Conservation (phyloP, 1,140 invertebrate genomes). For the Yoshiicerus persimilis region DNA sequence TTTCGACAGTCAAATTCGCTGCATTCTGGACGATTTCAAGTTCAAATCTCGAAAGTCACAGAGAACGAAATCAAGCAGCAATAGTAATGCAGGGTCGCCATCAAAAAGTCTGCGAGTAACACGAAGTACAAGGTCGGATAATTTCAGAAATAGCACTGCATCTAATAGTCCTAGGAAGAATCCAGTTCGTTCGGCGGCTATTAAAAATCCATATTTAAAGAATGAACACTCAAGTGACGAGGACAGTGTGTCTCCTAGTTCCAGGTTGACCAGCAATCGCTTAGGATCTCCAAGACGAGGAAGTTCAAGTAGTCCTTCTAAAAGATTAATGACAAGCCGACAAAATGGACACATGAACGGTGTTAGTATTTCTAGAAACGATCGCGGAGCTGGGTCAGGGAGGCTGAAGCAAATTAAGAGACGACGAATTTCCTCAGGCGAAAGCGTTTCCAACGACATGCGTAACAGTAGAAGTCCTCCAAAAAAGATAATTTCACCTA, state of each 20-base stretch:
- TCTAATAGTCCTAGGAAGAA: conserved; percentile 39
- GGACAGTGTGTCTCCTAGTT: neutral
- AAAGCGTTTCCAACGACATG: conserved; percentile 36
- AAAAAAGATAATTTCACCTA: neutral
- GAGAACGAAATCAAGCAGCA: conserved; percentile 12
- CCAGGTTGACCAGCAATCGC: neutral
- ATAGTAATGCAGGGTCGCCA: neutral
- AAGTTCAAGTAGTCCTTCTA: neutral
- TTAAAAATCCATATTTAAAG: conserved; percentile 28
- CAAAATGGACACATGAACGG: neutral
- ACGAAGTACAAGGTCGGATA: neutral
- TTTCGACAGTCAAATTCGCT: conserved; percentile 79
- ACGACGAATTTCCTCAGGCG: conserved; percentile 41
- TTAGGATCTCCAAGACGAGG: neutral
- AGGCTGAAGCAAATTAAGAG: neutral
- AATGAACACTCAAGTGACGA: neutral
- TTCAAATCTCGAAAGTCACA: conserved; percentile 51
- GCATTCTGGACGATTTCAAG: conserved; percentile 65
- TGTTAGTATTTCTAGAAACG: neutral
- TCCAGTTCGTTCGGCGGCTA: conserved; percentile 29
- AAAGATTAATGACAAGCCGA: neutral
- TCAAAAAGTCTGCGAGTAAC: neutral
- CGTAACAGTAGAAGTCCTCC: neutral
- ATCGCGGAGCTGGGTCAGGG: neutral
- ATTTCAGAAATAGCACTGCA: neutral